Evolutionary conservation across 2,113 vertebrate genomes (phyloP).

Genomic region (Phycodurus eques): DNA sequence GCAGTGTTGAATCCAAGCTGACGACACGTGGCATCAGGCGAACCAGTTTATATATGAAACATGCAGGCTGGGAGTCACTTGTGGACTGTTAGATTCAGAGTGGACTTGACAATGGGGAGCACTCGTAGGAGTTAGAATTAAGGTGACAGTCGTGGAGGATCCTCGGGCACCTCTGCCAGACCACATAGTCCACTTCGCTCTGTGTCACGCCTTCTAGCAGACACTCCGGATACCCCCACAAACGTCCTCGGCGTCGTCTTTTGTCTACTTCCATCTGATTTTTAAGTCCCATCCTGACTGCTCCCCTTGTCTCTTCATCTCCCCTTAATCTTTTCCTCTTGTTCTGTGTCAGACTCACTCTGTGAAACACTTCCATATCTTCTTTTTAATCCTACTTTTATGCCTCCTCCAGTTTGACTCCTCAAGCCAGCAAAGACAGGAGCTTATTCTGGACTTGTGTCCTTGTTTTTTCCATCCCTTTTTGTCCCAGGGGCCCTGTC

Average conservation of each 20-base stretch:
- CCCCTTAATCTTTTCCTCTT: slow-evolving; percentile 11
- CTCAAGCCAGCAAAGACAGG: slow-evolving; percentile 30
- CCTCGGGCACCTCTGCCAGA: slow-evolving; percentile 66
- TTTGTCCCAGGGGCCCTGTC: slow-evolving; percentile 56
- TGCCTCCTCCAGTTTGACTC: slow-evolving; percentile 33
- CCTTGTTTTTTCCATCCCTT: slow-evolving; percentile 50
- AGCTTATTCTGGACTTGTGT: slow-evolving; percentile 47
- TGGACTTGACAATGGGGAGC: slow-evolving; percentile 55
- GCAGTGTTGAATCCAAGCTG: neutral
- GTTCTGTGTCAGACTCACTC: slow-evolving; percentile 24
- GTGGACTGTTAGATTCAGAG: slow-evolving; percentile 54
- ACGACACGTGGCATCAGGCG: neutral
- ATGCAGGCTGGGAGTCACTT: slow-evolving; percentile 37
- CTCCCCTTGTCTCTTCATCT: slow-evolving; percentile 3
- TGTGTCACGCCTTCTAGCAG: slow-evolving; percentile 50
- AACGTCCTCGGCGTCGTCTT: slow-evolving; percentile 22
- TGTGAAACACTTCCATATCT: slow-evolving; percentile 27
- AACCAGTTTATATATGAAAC: slow-evolving; percentile 19
- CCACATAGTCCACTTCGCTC: slow-evolving; percentile 53
- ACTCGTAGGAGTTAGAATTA: slow-evolving; percentile 51
- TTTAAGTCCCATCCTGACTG: slow-evolving; percentile 19
- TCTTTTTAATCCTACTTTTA: slow-evolving; percentile 7
- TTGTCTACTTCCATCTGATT: slow-evolving; percentile 36
- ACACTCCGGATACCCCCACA: slow-evolving; percentile 28
- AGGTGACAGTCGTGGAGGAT: slow-evolving; percentile 63